These are phyloP conservation scores for Phaethornis superciliosus DNA, from an alignment of 2,113 vertebrate species.

Conservation along the genomic window DNA sequence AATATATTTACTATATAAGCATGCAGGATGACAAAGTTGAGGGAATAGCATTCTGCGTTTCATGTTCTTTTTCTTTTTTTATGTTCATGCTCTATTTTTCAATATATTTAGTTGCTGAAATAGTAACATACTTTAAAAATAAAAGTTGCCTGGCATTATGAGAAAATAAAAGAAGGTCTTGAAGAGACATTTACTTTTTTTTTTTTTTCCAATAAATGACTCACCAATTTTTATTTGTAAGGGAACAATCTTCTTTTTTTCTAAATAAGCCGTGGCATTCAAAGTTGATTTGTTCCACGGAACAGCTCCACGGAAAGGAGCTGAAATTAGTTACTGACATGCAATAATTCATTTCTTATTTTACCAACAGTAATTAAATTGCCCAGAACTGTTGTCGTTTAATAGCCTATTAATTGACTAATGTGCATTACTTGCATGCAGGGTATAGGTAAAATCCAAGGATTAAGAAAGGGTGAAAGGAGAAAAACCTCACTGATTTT, in stretches of 20 bases:
- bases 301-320: slow-evolving; percentile 74
- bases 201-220: not conserved
- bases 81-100: not conserved
- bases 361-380: slow-evolving; percentile 90
- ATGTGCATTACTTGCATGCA: slow-evolving; percentile 85
- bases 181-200: not conserved
- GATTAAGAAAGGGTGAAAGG: slow-evolving; percentile 77
- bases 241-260: slow-evolving; percentile 1
- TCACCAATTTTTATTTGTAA: slow-evolving; percentile 23
- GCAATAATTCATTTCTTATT: slow-evolving; percentile 84
- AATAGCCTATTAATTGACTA: slow-evolving; percentile 99
- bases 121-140: not conserved
- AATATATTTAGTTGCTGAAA: not conserved
- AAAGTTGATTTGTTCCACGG: slow-evolving; percentile 75
- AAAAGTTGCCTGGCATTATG: not conserved
- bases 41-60: not conserved
- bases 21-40: not conserved
- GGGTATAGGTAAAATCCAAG: slow-evolving; percentile 86
- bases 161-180: not conserved
- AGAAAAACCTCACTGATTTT: slow-evolving; percentile 48
- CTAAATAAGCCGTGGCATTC: slow-evolving; percentile 58
- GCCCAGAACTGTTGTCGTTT: slow-evolving; percentile 94
- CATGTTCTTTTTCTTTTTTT: not conserved
- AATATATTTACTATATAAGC: not conserved
- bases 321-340: slow-evolving; percentile 77